phyloP scores from a whole-genome alignment of 2,888 invertebrate genomes.

The Allygus modestus region DNA sequence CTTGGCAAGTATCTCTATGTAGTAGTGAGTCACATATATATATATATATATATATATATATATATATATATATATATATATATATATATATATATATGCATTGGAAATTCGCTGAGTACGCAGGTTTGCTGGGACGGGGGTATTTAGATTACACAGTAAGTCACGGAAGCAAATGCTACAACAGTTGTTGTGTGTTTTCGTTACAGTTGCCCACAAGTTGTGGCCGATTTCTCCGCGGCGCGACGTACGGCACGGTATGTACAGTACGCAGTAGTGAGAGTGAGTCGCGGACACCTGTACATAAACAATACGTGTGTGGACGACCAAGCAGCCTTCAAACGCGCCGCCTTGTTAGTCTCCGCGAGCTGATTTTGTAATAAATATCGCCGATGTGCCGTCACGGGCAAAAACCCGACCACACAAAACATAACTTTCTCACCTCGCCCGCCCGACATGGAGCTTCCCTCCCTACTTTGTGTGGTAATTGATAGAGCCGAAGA shows the following conservation, averaged over 20 bases:
- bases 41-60: too few species aligned
- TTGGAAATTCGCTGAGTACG: too few species aligned
- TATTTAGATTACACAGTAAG: too few species aligned
- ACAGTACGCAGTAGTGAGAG: background rate
- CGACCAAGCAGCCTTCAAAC: slow-evolving; percentile 26
- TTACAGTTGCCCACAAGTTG: background rate
- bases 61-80: too few species aligned
- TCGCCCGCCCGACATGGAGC: background rate
- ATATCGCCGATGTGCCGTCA: slow-evolving; percentile 36
- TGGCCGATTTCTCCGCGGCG: background rate
- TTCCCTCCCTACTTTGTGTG: background rate
- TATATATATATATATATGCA: too few species aligned
- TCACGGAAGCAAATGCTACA: too few species aligned
- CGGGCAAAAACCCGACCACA: slow-evolving; percentile 21
- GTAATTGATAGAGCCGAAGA: background rate
- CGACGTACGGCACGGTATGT: slow-evolving; percentile 12
- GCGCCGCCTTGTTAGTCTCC: slow-evolving; percentile 48
- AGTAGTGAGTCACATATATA: too few species aligned
- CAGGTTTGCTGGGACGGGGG: too few species aligned
- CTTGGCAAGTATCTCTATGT: too few species aligned
- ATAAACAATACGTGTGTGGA: slow-evolving; percentile 48
- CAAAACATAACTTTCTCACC: slow-evolving; percentile 45
- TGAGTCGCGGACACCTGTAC: slow-evolving; percentile 46
- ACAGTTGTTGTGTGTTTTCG: too few species aligned
- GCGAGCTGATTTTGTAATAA: slow-evolving; percentile 43